Evolutionary conservation across 2,113 vertebrate species (phyloP).

Genomic region (Mobula birostris): DNA sequence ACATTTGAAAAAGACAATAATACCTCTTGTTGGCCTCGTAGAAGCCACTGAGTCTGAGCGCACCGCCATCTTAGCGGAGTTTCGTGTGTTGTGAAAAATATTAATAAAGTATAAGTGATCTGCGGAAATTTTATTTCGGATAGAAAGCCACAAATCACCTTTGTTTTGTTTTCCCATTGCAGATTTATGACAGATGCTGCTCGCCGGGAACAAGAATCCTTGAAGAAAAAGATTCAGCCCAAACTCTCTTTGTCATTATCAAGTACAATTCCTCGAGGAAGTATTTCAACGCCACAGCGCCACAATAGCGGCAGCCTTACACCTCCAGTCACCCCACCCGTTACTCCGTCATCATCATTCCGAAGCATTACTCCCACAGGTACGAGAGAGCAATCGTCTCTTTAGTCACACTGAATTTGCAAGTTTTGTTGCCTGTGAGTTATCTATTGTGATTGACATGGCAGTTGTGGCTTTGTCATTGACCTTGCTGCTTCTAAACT

Average conservation of each 20-base stretch:
- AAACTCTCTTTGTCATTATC: slow-evolving; percentile 84
- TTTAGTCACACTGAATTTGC: not conserved
- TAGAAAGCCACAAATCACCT: not conserved
- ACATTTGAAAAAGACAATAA: no score
- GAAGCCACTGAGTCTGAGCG: no score
- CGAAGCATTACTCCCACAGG: slow-evolving; percentile 95
- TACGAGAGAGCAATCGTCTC: slow-evolving; percentile 46
- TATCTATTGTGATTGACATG: not conserved
- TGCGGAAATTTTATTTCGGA: not conserved
- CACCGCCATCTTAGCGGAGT: no score
- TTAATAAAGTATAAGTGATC: not conserved
- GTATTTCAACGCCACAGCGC: slow-evolving; percentile 82
- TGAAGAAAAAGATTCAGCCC: slow-evolving; percentile 90
- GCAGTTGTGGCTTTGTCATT: not conserved
- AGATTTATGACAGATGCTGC: slow-evolving; percentile 97
- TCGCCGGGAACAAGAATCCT: slow-evolving; percentile 82
- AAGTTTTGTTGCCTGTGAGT: not conserved
- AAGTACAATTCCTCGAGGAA: slow-evolving; percentile 77
- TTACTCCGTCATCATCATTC: slow-evolving; percentile 94
- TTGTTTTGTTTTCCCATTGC: slow-evolving; percentile 42
- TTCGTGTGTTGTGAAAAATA: not conserved
- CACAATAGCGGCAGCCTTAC: slow-evolving; percentile 96
- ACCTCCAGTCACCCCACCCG: slow-evolving; percentile 92
- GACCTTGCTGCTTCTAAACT: not conserved
- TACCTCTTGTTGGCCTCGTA: no score